Evolutionary conservation across 2,888 invertebrate genomes (phyloP).

Genomic region (Cetonia aurata): DNA sequence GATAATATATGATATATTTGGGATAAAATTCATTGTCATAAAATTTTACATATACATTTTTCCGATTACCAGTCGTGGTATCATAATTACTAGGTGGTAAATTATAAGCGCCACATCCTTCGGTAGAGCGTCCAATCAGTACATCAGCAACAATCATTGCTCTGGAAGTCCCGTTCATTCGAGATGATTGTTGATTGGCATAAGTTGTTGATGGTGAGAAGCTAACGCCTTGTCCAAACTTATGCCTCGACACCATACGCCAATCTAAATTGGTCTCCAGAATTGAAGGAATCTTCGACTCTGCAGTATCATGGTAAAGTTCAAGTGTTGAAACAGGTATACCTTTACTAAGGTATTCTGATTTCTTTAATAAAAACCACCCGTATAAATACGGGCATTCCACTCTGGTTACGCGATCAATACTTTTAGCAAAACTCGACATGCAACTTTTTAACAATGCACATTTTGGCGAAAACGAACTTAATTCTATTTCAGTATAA

Average conservation of each 20-base stretch:
- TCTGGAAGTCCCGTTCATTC: conserved; percentile 51
- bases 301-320: conserved; percentile 57
- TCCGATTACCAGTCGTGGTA: conserved; percentile 57
- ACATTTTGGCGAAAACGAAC: not conserved
- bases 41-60: conserved; percentile 61
- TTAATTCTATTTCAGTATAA: not conserved
- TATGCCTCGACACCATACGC: conserved; percentile 53
- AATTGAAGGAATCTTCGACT: conserved; percentile 55
- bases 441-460: not conserved
- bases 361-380: conserved; percentile 54
- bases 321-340: conserved; percentile 30
- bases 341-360: conserved; percentile 55
- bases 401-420: conserved; percentile 50
- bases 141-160: conserved; percentile 61
- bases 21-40: conserved; percentile 63
- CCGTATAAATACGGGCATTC: conserved; percentile 57
- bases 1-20: conserved; percentile 58
- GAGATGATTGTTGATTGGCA: conserved; percentile 56
- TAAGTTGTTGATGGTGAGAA: conserved; percentile 56
- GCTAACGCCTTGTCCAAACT: conserved; percentile 59
- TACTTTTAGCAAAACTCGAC: not conserved
- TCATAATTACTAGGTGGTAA: conserved; percentile 57
- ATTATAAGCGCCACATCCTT: not conserved
- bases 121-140: conserved; percentile 54
- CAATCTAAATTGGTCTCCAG: conserved; percentile 58